Evolutionary conservation across 2,797 vertebrate species (phyloP).

Genomic region (Clarias platycephalus): DNA sequence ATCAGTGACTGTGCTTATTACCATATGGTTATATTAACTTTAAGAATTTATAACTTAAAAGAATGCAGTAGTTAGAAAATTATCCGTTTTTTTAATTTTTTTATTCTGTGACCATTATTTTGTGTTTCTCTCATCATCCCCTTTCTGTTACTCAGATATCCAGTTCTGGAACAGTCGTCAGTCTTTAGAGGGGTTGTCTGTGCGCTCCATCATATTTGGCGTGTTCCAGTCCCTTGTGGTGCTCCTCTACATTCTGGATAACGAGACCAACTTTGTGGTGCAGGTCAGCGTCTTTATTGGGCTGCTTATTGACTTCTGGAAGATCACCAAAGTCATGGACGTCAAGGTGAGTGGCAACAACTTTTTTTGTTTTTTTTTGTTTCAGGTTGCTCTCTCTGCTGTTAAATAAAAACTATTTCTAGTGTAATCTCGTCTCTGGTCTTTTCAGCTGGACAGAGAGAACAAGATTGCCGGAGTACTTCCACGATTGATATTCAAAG

Average conservation of each 20-base stretch:
- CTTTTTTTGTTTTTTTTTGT: not conserved
- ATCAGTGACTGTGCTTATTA: too few species aligned
- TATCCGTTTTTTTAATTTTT: not conserved
- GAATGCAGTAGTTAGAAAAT: not conserved
- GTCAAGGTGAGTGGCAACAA: slow-evolving; percentile 78
- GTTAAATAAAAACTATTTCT: not conserved
- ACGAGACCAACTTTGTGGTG: slow-evolving; percentile 96
- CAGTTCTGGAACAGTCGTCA: slow-evolving; percentile 98
- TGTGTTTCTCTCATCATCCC: not conserved
- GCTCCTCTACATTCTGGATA: slow-evolving; percentile 94
- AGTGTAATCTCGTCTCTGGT: slow-evolving; percentile 14
- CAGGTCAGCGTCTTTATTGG: slow-evolving; percentile 97
- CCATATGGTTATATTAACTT: too few species aligned
- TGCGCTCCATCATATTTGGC: slow-evolving; percentile 93
- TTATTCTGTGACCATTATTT: not conserved
- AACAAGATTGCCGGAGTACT: slow-evolving; percentile 84
- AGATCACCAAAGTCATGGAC: slow-evolving; percentile 99
- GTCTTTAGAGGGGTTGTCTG: slow-evolving; percentile 91
- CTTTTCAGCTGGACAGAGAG: slow-evolving; percentile 84
- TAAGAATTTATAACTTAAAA: too few species aligned
- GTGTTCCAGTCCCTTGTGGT: slow-evolving; percentile 95
- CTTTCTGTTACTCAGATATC: slow-evolving; percentile 80
- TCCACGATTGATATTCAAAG: slow-evolving; percentile 82
- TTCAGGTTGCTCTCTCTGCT: too few species aligned
- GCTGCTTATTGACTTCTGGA: slow-evolving; percentile 97